Evolutionary conservation across 2,113 vertebrate genomes (phyloP), one percentile per base, ranked within the genome.

Genomic region (Scomber japonicus): DNA sequence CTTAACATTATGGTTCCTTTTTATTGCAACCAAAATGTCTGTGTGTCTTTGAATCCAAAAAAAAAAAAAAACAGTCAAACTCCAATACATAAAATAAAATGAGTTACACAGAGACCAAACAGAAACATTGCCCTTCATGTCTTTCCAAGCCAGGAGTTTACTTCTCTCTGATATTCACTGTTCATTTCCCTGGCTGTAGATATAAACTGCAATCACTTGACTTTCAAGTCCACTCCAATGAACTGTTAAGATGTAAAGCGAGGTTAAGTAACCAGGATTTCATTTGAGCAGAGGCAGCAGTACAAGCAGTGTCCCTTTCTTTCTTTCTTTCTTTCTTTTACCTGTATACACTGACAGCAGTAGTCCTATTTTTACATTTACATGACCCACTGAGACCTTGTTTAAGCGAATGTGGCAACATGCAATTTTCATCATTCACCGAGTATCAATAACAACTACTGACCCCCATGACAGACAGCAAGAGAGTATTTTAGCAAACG

Each of bases 1-100:
- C 83, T 86, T 89, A 90, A 88, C 44, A 67, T 79, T 74, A 81
- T 13, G 84, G 80, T 64, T 71, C 64, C 48, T 19, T 85, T 92
- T 93, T 81, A 89, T 90, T 55, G 53, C 54, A 15, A 57, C 48
- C 35, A 63, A 85, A 14, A 86, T 55, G 75, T 40, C 71, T 45
- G 64, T 45, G 17, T 53, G 78, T 50, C 80, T 91, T 81, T 82
- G 78, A 87, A 86, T 69, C 54, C 57, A 77, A 84, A 71, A 80
- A 64, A 15, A 21, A 21, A 15, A 11, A 31, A 16, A 61, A 56
- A 44, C 30, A 62, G 40, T 21, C 63, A 57, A 61, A 63, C 63
- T 35, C 61, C 63, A 11, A 76, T 6, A 11, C 65, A 80, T 67
- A 77, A 89, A 89, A 69, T 50, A 2, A 2, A 49, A 54, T 13